Evolutionary conservation across 2,113 vertebrate species (phyloP).

Genomic region (Siniperca chuatsi): DNA sequence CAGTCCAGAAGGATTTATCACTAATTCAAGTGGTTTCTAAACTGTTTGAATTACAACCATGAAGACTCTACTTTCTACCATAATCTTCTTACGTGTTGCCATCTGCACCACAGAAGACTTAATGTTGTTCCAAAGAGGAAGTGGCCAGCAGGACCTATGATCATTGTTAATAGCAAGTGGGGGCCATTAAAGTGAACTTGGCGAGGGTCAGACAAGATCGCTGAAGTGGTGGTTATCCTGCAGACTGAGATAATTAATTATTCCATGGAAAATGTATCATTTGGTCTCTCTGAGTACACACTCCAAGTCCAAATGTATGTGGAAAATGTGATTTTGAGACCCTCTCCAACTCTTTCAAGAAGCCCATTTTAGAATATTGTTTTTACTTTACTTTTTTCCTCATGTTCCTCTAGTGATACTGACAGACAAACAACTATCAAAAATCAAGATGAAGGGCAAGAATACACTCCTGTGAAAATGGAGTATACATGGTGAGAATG

Average conservation of each 20-base stretch:
- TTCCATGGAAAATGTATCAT: conserved; percentile 1
- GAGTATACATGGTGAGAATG: background rate
- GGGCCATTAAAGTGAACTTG: conserved; percentile 51
- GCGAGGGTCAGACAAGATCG: conserved; percentile 27
- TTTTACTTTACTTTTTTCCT: background rate
- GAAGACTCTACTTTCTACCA: conserved; percentile 66
- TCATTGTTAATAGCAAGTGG: conserved; percentile 55
- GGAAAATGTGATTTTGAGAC: background rate
- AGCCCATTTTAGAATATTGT: background rate
- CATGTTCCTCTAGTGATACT: background rate
- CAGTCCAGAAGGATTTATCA: conserved; percentile 93
- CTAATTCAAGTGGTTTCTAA: conserved; percentile 93
- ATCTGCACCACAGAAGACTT: conserved; percentile 71
- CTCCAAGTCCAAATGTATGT: conserved; percentile 22
- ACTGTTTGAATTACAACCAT: conserved; percentile 89
- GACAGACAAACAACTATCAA: background rate
- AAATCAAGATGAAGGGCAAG: background rate
- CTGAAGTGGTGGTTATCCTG: conserved; percentile 17
- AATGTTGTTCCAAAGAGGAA: conserved; percentile 62
- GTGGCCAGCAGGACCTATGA: conserved; percentile 68
- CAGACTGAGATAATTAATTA: conserved; percentile 34
- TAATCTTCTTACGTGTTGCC: conserved; percentile 82
- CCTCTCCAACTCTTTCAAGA: background rate
- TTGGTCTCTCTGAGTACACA: background rate
- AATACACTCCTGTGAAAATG: background rate